Base-by-base conservation (phyloP, 2,888 invertebrate genomes). In the Thereva nobilitata region DNA sequence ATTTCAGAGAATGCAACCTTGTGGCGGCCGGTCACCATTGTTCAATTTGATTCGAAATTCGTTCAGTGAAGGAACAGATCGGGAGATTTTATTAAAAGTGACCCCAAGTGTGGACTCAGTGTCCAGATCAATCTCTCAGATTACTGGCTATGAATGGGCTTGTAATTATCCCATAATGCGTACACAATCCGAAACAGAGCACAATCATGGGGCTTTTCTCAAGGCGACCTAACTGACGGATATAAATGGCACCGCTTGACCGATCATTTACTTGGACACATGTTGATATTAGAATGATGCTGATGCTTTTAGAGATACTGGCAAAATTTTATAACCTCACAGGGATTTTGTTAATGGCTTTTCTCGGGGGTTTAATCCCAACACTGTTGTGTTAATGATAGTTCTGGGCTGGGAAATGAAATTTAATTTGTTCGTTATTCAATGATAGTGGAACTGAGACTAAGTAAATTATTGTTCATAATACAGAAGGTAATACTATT, bases 171-270 rank as follows among this genome's bases (percentile, higher is more conserved):
- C 40, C 41, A 61, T 61, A 47, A 37, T 44, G 61, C 41, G 61
- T 49, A 50, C 44, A 23, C 50, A 37, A 40, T 34, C 5, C 50
- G 50, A 49, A 61, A 50, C 12, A 34, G 41, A 12, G 4, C 34
- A 50, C 40, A 61, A 61, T 61, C 61, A 61, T 42, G 61, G 50
- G 34, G 61, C 61, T 49, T 61, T 50, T 40, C 8, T 61, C 61
- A 61, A 61, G 61, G 61, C 12, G 41, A 50, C n/a, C 4, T 5
- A 35, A 23, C 23, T 50, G 50, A 23, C 50, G 5, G 23, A 50
- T 50, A 50, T 35, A 23, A 23, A 23, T 23, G 23, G 50, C 38
- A 49, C 61, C 23, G 49, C 50, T 50, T 50, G 59, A 49, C 23
- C 38, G 61, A 50, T 41, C 61, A 61, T 42, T 61, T 40, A 50